These are phyloP conservation scores for Diplodus sargus DNA, from an alignment of 2,797 vertebrate species.

Conservation along the genomic window DNA sequence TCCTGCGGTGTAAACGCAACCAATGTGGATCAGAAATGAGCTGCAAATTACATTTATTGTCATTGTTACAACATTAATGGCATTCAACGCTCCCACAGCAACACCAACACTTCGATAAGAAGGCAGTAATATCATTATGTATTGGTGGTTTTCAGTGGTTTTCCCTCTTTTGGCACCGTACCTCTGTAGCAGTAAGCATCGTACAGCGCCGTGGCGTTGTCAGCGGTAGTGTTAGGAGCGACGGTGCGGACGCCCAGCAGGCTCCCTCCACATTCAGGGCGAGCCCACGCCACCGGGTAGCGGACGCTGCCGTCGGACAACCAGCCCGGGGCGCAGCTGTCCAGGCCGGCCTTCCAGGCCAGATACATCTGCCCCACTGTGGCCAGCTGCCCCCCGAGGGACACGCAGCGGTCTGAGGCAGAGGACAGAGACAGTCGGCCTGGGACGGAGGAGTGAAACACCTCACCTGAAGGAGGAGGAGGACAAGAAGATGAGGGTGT, in stretches of 20 bases:
- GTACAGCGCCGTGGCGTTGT: conserved; percentile 81
- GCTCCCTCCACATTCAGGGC: conserved; percentile 88
- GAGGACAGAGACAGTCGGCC: conserved; percentile 87
- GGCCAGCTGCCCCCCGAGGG: conserved; percentile 87
- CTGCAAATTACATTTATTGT: conserved; percentile 61
- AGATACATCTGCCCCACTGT: conserved; percentile 93
- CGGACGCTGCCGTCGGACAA: conserved; percentile 93
- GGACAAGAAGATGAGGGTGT: conserved; percentile 19
- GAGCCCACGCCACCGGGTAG: conserved; percentile 87
- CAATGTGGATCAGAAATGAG: conserved; percentile 41
- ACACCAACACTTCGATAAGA: conserved; percentile 2
- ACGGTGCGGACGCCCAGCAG: conserved; percentile 87
- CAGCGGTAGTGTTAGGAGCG: conserved; percentile 85
- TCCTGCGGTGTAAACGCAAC: no score
- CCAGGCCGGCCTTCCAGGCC: conserved; percentile 91
- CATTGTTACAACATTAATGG: conserved; percentile 48
- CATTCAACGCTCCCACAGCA: conserved; percentile 33
- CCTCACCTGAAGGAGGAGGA: conserved; percentile 76
- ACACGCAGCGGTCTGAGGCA: conserved; percentile 87
- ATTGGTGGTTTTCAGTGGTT: no score
- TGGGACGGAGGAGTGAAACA: conserved; percentile 83
- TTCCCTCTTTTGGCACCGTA: conserved; percentile 48
- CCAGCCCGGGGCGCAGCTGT: conserved; percentile 95
- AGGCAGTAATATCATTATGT: conserved; percentile 4
- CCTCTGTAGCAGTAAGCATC: conserved; percentile 95